Conservation (phyloP, 2,888 invertebrate species). For the Drosophila niveifrons region DNA sequence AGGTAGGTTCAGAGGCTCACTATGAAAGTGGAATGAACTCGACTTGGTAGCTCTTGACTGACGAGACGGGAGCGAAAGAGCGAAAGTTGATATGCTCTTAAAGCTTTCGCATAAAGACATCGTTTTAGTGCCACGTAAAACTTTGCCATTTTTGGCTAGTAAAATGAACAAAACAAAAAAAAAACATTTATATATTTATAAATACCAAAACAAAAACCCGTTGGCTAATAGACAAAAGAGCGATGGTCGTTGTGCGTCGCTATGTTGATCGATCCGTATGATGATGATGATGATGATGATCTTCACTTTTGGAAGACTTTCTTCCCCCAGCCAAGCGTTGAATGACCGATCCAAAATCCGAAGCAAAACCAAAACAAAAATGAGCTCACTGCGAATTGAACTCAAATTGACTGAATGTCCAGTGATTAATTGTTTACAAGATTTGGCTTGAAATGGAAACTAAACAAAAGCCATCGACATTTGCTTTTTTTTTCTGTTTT, state of each 20-base stretch:
- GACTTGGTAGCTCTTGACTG: not conserved
- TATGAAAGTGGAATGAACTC: conserved; percentile 21
- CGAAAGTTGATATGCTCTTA: conserved; percentile 35
- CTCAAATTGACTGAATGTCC: conserved; percentile 22
- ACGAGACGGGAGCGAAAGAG: conserved; percentile 16
- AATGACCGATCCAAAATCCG: conserved; percentile 25
- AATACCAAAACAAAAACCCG: conserved; percentile 24
- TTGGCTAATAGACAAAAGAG: conserved; percentile 38
- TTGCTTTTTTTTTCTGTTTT: not conserved
- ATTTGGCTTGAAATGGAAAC: conserved; percentile 38
- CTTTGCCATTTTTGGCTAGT: conserved; percentile 54
- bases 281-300: conserved; percentile 13
- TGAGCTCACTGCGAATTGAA: conserved; percentile 16
- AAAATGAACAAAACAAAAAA: conserved; percentile 2
- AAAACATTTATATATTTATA: not conserved
- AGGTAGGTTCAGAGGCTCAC: not conserved
- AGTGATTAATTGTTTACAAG: conserved; percentile 56
- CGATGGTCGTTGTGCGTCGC: not conserved
- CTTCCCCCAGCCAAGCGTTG: conserved; percentile 24
- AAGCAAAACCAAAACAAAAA: conserved; percentile 14
- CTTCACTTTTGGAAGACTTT: conserved; percentile 45
- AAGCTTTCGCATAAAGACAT: conserved; percentile 59
- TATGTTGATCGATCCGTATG: conserved; percentile 44
- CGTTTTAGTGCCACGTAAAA: conserved; percentile 51
- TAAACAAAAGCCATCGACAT: conserved; percentile 24